phyloP scores from a whole-genome alignment of 2,113 vertebrate species.

The Dunckerocampus dactyliophorus region DNA sequence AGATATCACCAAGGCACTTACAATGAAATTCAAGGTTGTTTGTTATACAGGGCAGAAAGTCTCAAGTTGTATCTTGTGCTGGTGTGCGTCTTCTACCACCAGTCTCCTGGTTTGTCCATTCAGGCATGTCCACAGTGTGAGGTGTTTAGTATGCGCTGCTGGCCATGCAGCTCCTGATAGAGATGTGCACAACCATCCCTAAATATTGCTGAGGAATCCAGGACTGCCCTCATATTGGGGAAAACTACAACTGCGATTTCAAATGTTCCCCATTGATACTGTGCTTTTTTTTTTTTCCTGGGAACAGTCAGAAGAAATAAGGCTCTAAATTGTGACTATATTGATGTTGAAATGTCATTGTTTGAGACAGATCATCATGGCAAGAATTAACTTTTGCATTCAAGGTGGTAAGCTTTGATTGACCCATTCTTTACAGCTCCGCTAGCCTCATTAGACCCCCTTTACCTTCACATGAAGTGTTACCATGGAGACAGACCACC shows the following conservation, averaged over 20 bases:
- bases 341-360: slow-evolving; percentile 2
- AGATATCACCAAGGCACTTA: too few relatives aligned
- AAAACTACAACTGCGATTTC: slow-evolving; percentile 14
- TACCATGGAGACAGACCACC: slow-evolving; percentile 84
- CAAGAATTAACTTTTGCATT: not conserved
- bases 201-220: slow-evolving; percentile 30
- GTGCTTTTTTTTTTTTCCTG: slow-evolving; percentile 5
- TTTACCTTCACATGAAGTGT: slow-evolving; percentile 71
- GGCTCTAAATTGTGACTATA: not conserved
- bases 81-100: too few relatives aligned
- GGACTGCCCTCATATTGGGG: slow-evolving; percentile 24
- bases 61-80: slow-evolving; percentile 33
- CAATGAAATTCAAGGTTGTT: too few relatives aligned
- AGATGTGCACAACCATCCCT: slow-evolving; percentile 43
- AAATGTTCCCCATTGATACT: slow-evolving; percentile 8
- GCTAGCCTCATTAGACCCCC: slow-evolving; percentile 51
- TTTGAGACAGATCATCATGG: slow-evolving; percentile 1
- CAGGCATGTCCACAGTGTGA: slow-evolving; percentile 33
- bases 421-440: slow-evolving; percentile 63
- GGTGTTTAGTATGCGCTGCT: slow-evolving; percentile 62
- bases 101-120: slow-evolving; percentile 49
- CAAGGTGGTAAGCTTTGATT: slow-evolving; percentile 31
- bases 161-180: slow-evolving; percentile 44
- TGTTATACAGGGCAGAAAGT: slow-evolving; percentile 11
- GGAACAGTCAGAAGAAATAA: slow-evolving; percentile 2